Conservation (phyloP, 2,888 invertebrate genomes). For the Gymnosoma rotundatum region DNA sequence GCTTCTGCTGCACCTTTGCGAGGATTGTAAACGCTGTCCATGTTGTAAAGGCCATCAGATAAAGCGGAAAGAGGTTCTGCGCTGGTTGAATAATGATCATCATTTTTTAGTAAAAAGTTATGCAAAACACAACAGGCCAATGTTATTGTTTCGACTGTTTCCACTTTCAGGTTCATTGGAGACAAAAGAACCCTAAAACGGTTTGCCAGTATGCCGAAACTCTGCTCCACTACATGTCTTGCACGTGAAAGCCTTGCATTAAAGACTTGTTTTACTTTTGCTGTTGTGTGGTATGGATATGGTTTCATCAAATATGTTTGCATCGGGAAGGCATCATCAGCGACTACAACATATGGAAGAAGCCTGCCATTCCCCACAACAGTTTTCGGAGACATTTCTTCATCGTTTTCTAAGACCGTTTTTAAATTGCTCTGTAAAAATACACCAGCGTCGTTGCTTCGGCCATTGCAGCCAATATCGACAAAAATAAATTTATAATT, state of each 20-base stretch:
- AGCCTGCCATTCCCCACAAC: conserved; percentile 7
- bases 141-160: conserved; percentile 23
- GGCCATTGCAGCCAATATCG: conserved; percentile 6
- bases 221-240: conserved; percentile 42
- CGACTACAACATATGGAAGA: conserved; percentile 10
- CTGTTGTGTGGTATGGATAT: conserved; percentile 2
- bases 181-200: conserved; percentile 20
- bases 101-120: conserved; percentile 21
- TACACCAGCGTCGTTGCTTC: conserved; percentile 51
- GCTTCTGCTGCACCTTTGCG: conserved; percentile 3
- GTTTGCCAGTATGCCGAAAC: conserved; percentile 35
- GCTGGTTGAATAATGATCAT: background rate
- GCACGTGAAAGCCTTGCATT: conserved; percentile 41
- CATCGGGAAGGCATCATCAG: conserved; percentile 10
- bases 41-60: background rate
- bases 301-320: conserved; percentile 1
- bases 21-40: conserved; percentile 5
- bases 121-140: conserved; percentile 18
- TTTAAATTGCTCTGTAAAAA: conserved; percentile 48
- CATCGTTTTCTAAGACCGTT: conserved; percentile 30
- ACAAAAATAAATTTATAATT: conserved; percentile 1
- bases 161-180: conserved; percentile 13
- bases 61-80: background rate
- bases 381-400: conserved; percentile 18
- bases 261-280: conserved; percentile 28